These are phyloP conservation scores for Oxycera nigricornis DNA, from an alignment of 2,888 invertebrate genomes.

Conservation along the genomic window DNA sequence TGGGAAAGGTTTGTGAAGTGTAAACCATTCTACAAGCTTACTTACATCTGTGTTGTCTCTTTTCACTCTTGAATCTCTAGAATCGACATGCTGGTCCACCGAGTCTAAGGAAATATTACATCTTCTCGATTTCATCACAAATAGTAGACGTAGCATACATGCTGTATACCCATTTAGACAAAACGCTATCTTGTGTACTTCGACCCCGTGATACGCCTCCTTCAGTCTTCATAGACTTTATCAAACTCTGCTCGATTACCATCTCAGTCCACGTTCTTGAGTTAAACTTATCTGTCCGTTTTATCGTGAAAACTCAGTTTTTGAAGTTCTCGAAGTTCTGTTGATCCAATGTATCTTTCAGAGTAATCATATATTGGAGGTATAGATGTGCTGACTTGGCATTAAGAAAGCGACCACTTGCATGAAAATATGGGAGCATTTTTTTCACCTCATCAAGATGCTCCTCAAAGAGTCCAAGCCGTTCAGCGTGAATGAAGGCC, in stretches of 20 bases:
- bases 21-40: conserved; percentile 49
- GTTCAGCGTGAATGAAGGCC: neutral
- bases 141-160: conserved; percentile 52
- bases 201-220: too few species aligned
- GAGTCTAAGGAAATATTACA: conserved; percentile 50
- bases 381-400: neutral
- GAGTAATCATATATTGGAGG: neutral
- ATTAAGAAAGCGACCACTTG: neutral
- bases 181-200: conserved; percentile 51
- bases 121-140: conserved; percentile 51
- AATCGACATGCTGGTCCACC: conserved; percentile 55
- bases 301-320: neutral
- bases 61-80: conserved; percentile 54
- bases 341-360: neutral
- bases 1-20: conserved; percentile 48
- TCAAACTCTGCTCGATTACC: too few species aligned
- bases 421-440: neutral
- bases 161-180: conserved; percentile 52
- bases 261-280: neutral
- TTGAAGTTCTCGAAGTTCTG: neutral
- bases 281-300: neutral
- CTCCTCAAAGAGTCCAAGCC: neutral
- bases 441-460: neutral
- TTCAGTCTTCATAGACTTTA: too few species aligned
- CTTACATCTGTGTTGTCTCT: conserved; percentile 49